These are phyloP conservation scores for Sterrhoptilus dennistouni DNA, from an alignment of 2,113 vertebrate genomes.

Conservation along the genomic window DNA sequence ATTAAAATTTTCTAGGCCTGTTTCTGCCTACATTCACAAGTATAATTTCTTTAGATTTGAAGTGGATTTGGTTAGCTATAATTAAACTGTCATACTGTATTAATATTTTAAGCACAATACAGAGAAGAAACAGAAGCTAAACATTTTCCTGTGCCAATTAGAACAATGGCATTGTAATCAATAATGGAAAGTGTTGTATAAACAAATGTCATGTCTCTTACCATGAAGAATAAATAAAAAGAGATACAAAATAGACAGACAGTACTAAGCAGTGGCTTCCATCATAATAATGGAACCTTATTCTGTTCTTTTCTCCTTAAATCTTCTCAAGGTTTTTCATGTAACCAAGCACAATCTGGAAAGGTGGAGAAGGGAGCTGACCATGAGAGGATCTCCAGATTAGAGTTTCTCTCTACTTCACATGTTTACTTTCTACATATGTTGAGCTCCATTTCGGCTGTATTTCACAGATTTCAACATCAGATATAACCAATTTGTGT, in stretches of 20 bases:
- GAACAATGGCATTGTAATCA: constrained; percentile 1
- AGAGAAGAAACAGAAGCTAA: not conserved
- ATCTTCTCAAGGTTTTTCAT: not conserved
- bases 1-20: not conserved
- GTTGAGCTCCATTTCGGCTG: not conserved
- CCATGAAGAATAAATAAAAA: constrained; percentile 42
- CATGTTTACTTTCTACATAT: not conserved
- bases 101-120: not conserved
- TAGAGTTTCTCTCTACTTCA: not conserved
- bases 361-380: constrained; percentile 40
- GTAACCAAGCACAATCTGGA: constrained; percentile 33
- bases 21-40: not conserved
- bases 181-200: constrained; percentile 1
- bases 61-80: not conserved
- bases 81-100: not conserved
- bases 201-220: constrained; percentile 39
- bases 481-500: not conserved
- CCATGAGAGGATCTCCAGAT: not conserved
- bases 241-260: constrained; percentile 43
- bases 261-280: constrained; percentile 25
- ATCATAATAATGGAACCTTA: constrained; percentile 22
- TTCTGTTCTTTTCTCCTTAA: constrained; percentile 31
- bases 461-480: not conserved
- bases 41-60: not conserved
- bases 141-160: not conserved